A percentile compares a stretch with the other conserved stretches of the same genome.
These are phyloP conservation scores for Heliconius sara DNA, from an alignment of 2,888 invertebrate species.

Conservation along the genomic window DNA sequence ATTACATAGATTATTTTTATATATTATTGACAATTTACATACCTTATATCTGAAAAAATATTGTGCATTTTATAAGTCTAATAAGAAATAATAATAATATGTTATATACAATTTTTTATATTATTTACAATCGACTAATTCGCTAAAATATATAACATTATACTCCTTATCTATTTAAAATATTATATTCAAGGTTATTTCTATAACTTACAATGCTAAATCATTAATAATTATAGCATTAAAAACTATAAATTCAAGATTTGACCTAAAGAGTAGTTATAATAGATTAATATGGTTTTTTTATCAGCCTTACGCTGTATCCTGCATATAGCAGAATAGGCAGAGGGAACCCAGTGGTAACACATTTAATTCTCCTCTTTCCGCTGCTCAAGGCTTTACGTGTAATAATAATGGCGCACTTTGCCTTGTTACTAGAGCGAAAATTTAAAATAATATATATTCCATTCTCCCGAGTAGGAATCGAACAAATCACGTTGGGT, in stretches of 20 bases:
- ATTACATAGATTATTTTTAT: not conserved
- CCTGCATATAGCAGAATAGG: too few relatives aligned
- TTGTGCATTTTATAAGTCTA: not conserved
- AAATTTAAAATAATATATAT: too few relatives aligned
- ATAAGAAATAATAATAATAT: not conserved
- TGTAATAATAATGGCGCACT: too few relatives aligned
- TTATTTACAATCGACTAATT: not conserved
- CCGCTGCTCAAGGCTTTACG: too few relatives aligned
- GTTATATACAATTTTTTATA: not conserved
- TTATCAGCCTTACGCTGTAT: too few relatives aligned
- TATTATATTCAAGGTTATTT: not conserved
- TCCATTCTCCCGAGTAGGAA: too few relatives aligned
- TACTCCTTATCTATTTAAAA: not conserved
- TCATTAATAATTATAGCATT: not conserved
- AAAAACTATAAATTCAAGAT: not conserved
- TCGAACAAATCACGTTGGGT: too few relatives aligned
- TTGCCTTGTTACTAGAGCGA: too few relatives aligned
- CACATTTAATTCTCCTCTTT: too few relatives aligned
- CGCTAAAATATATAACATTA: not conserved
- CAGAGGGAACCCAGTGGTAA: too few relatives aligned
- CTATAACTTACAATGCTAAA: not conserved
- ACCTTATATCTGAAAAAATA: conserved; percentile 14
- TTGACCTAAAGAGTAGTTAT: not conserved
- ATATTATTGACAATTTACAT: not conserved
- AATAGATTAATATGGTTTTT: too few relatives aligned